Evolutionary conservation across 2,113 vertebrate species (phyloP), one percentile per base, ranked within the genome.

Genomic region (Periophthalmus modestus): DNA sequence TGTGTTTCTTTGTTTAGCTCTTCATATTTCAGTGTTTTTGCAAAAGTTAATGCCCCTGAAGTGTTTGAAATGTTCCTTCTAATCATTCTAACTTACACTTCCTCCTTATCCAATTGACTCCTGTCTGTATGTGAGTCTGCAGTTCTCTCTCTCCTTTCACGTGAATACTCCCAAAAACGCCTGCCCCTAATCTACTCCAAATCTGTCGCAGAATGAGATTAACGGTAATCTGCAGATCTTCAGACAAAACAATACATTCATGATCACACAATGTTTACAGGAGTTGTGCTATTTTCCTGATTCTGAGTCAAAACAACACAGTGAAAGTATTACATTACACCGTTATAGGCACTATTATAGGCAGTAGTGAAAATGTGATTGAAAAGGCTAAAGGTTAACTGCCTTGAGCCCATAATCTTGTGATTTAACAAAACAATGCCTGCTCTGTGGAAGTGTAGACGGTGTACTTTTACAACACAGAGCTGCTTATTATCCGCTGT

Each of bases 111-210:
- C 23, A 4, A 14, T 15, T 28, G 57, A 14, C 55, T 24, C 57
- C 23, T 28, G 57, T 28, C 23, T 59, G 57, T 59, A 11, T 23
- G 11, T 12, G 18, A 19, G 18, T 54, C 14, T 54, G 12, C 54
- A 59, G 65, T 21, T 23, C 63, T 69, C 23, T n/a, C 63, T 67
- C 28, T 61, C 55, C 23, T 61, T 77, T 81, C 70, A 75, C n/a
- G 36, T 72, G 73, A 18, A 12, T n/a, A n/a, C 62, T 18, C 18
- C 34, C 18, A 34, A 36, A 65, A 34, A 16, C 15, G 59, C 14
- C 73, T 74, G 67, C 57, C 78, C 79, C 77, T 87, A 90, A 90
- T 89, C 90, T 88, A 82, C 68, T 66, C 77, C 63, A 85, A 86
- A 89, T 92, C 85, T 87, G 79, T 21, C 59, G 61, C 50, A 82